phyloP scores from a whole-genome alignment of 2,113 vertebrate genomes.

The Centropus bengalensis region DNA sequence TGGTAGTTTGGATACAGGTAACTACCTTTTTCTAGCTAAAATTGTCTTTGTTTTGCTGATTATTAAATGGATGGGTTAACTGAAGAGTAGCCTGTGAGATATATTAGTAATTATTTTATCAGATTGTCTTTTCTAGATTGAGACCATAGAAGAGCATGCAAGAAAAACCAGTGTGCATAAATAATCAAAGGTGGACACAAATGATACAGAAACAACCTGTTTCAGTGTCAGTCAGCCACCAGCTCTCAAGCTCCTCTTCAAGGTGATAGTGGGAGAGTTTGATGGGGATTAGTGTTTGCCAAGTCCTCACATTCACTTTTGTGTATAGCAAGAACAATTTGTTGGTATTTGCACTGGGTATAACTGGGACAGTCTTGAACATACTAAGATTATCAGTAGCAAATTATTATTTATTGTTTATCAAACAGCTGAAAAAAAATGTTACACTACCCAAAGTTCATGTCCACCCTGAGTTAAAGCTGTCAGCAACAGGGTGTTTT shows the following conservation, averaged over 20 bases:
- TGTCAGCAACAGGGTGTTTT: not conserved
- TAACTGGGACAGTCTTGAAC: not conserved
- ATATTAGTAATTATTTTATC: not conserved
- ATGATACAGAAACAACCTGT: not conserved
- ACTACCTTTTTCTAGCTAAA: not conserved
- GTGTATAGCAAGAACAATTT: not conserved
- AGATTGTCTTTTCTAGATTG: not conserved
- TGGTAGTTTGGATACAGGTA: not conserved
- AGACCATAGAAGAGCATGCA: not conserved
- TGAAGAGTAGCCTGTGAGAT: not conserved
- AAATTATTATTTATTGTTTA: not conserved
- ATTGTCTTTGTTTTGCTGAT: not conserved
- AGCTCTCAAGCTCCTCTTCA: fast-evolving
- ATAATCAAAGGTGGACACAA: not conserved
- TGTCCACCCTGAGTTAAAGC: fast-evolving
- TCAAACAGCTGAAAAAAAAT: not conserved
- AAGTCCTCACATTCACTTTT: not conserved
- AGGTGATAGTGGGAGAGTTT: not conserved
- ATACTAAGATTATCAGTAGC: not conserved
- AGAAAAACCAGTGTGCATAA: not conserved
- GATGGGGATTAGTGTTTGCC: not conserved
- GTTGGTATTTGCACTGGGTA: not conserved
- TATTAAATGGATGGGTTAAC: not conserved
- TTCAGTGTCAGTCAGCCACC: not conserved
- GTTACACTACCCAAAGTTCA: not conserved